Evolutionary conservation across 2,113 vertebrate species (phyloP), one percentile per base, ranked within the genome.

Genomic region (Platichthys stellatus): DNA sequence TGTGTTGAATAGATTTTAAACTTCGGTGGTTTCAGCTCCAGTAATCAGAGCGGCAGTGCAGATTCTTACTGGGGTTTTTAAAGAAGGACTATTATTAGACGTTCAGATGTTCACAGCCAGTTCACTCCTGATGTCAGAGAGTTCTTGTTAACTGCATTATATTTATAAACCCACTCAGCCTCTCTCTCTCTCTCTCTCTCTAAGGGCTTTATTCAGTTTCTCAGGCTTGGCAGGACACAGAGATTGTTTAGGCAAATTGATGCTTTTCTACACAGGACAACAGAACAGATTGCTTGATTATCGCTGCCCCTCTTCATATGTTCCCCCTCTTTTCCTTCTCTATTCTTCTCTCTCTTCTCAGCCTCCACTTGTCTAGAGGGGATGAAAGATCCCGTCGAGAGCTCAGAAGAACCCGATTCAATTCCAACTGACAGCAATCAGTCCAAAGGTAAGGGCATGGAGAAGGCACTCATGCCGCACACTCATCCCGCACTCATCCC

Each of bases 391-490:
- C 83, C 78, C 74, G 86, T 80, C 28, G 75, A 90, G 90, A 87
- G 72, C 80, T 90, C 72, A 20, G 76, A 88, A 72, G 90, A 90
- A 81, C 54, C 88, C 53, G 81, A 88, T 85, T 83, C 85, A 67
- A 81, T 66, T 92, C 82, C 74, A 86, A 74, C 88, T 69, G 91
- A 90, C 90, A 93, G 82, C 90, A 89, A 75, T 90, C 92, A 91
- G 87, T 91, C 94, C 92, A 94, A 95, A 94, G 94, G 94, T 95
- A 91, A 92, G 83, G 56, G 23, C 49, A 7, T 11, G 23, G 26
- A 74, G 58, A 72, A 76, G 63, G 64, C 63, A 77, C 74, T 85
- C 58, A 76, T 70, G 77, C 66, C n/a, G 15, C 60, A 45, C 31
- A 31, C 31, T 31, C 31, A 31, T 31, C 31, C 31, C 31, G 6